Conservation (phyloP, 92 coral and sea anemone genomes). For the Epizoanthus rinbou region DNA sequence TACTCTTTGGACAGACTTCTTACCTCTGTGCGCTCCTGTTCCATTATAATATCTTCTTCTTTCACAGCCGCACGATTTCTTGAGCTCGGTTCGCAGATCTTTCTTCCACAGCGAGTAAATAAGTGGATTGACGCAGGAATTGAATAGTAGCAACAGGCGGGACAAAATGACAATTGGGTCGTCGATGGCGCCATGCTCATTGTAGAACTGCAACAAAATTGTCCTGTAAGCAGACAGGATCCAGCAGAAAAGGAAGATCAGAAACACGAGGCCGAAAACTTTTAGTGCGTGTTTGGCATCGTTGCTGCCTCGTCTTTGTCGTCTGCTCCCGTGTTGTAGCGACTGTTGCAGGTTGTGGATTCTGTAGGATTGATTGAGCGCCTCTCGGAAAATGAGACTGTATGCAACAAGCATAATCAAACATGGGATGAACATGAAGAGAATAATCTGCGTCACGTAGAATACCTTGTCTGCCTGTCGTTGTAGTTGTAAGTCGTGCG, state of each 20-base stretch:
- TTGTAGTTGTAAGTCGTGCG: constrained; percentile 49
- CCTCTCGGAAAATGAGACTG: constrained; percentile 66
- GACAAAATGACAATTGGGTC: constrained; percentile 66
- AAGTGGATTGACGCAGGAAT: constrained; percentile 74
- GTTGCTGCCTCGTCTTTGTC: constrained; percentile 45
- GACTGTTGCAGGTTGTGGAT: constrained; percentile 62
- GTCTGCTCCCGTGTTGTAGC: constrained; percentile 41
- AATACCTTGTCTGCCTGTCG: constrained; percentile 69
- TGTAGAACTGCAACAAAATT: constrained; percentile 52
- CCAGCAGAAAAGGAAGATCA: constrained; percentile 77
- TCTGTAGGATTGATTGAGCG: constrained; percentile 68
- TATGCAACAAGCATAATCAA: constrained; percentile 76
- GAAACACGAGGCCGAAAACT: constrained; percentile 79
- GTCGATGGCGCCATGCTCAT: constrained; percentile 57
- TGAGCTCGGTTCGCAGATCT: constrained; percentile 73
- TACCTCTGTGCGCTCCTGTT: background rate
- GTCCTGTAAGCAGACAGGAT: constrained; percentile 80
- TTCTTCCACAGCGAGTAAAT: constrained; percentile 82
- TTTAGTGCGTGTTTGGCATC: constrained; percentile 81
- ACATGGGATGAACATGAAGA: constrained; percentile 81
- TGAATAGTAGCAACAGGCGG: constrained; percentile 69
- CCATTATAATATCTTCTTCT: background rate
- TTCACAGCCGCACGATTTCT: constrained; percentile 32
- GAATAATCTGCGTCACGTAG: constrained; percentile 75
- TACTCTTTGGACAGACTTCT: background rate